Evolutionary conservation across 2,888 invertebrate genomes (phyloP).

Genomic region (Baronia brevicornis): DNA sequence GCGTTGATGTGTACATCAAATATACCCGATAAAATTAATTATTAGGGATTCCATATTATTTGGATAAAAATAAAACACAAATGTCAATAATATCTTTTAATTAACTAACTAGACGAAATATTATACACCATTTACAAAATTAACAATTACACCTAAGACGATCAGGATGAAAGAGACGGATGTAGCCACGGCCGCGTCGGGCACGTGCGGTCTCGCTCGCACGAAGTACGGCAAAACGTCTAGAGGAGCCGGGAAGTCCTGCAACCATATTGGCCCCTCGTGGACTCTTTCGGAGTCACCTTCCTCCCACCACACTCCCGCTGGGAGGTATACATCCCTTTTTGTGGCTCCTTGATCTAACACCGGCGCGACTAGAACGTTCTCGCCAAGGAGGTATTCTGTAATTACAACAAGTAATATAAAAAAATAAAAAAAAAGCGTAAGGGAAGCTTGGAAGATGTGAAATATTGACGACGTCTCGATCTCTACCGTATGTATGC

Average conservation of each 20-base stretch:
- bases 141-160: conserved; percentile 31
- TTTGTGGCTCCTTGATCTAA: conserved; percentile 74
- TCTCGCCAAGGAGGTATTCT: conserved; percentile 88
- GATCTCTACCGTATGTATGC: too few relatives aligned
- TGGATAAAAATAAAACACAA: background rate
- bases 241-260: conserved; percentile 79
- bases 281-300: conserved; percentile 55
- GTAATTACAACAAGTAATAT: too few relatives aligned
- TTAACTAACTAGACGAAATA: conserved; percentile 64
- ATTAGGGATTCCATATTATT: too few relatives aligned
- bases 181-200: conserved; percentile 24
- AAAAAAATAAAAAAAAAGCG: too few relatives aligned
- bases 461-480: too few relatives aligned
- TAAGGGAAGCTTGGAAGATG: too few relatives aligned
- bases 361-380: conserved; percentile 86
- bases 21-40: too few relatives aligned
- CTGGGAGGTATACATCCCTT: conserved; percentile 85
- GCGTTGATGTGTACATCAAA: too few relatives aligned
- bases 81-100: background rate
- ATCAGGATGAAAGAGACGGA: conserved; percentile 29
- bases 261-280: conserved; percentile 78
- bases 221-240: conserved; percentile 82
- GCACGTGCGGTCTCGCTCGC: conserved; percentile 20
- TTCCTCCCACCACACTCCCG: conserved; percentile 82
- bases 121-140: conserved; percentile 14